These are phyloP conservation scores for Gymnoscopelus braueri DNA, from an alignment of 2,797 vertebrate species.

Conservation along the genomic window DNA sequence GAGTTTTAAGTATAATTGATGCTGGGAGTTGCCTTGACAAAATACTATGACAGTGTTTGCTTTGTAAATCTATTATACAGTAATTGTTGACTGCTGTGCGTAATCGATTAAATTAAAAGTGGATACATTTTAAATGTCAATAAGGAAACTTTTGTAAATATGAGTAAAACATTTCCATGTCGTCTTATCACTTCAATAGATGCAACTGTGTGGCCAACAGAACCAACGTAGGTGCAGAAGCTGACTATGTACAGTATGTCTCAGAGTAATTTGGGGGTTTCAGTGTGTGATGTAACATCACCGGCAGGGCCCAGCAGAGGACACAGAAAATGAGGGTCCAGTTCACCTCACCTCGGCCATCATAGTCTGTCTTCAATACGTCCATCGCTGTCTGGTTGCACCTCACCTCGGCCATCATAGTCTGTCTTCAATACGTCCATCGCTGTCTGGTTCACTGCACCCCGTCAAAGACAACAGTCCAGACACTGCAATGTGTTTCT, in stretches of 20 bases:
- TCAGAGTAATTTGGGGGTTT: too few relatives aligned
- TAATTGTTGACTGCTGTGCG: conserved; percentile 76
- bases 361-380: too few relatives aligned
- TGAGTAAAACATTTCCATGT: conserved; percentile 47
- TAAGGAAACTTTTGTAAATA: conserved; percentile 71
- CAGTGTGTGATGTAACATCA: too few relatives aligned
- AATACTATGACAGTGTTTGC: conserved; percentile 88
- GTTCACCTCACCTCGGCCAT: too few relatives aligned
- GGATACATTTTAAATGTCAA: conserved; percentile 79
- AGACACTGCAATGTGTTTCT: conserved; percentile 92
- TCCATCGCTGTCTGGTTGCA: too few relatives aligned
- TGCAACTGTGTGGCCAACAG: too few relatives aligned
- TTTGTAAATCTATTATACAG: conserved; percentile 84
- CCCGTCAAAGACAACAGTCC: conserved; percentile 92
- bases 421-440: too few relatives aligned
- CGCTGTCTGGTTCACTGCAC: conserved; percentile 50
- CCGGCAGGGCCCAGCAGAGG: too few relatives aligned
- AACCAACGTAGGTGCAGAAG: too few relatives aligned
- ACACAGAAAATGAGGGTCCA: too few relatives aligned
- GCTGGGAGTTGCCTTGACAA: conserved; percentile 84
- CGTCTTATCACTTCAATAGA: conserved; percentile 22
- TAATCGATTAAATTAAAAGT: conserved; percentile 72
- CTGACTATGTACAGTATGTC: too few relatives aligned
- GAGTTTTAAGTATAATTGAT: conserved; percentile 79
- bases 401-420: too few relatives aligned